Conservation (phyloP, 2,888 invertebrate genomes). For the Conus canariensis region DNA sequence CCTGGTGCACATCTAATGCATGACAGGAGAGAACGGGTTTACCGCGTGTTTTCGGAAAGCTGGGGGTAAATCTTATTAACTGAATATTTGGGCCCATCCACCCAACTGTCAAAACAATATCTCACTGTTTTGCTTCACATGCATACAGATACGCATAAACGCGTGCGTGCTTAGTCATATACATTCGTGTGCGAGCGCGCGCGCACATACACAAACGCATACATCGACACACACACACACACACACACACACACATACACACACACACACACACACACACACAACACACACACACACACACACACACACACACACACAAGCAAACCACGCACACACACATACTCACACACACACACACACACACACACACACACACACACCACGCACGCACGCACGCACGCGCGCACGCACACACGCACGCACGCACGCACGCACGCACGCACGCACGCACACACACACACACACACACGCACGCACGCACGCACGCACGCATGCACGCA, state of each 20-base stretch:
- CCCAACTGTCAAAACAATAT: too few relatives aligned
- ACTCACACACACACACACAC: too few relatives aligned
- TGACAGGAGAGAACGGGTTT: not conserved
- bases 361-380: too few relatives aligned
- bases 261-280: too few relatives aligned
- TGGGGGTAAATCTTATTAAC: not conserved
- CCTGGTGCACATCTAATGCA: not conserved
- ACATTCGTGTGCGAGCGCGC: not conserved
- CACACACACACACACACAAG: too few relatives aligned
- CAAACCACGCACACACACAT: too few relatives aligned
- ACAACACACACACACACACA: too few relatives aligned
- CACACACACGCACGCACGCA: not conserved
- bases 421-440: not conserved
- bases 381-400: too few relatives aligned
- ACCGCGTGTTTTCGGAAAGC: not conserved
- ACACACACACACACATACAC: too few relatives aligned
- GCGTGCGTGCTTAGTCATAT: not conserved
- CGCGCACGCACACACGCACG: not conserved
- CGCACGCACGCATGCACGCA: not conserved
- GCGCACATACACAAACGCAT: not conserved
- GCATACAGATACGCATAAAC: too few relatives aligned
- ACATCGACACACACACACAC: too few relatives aligned
- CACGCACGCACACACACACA: not conserved
- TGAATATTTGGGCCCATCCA: not conserved
- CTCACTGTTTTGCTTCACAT: too few relatives aligned